phyloP scores from a whole-genome alignment of 37 sponge, comb jelly and placozoan species.

The Theonella swinhoei region DNA sequence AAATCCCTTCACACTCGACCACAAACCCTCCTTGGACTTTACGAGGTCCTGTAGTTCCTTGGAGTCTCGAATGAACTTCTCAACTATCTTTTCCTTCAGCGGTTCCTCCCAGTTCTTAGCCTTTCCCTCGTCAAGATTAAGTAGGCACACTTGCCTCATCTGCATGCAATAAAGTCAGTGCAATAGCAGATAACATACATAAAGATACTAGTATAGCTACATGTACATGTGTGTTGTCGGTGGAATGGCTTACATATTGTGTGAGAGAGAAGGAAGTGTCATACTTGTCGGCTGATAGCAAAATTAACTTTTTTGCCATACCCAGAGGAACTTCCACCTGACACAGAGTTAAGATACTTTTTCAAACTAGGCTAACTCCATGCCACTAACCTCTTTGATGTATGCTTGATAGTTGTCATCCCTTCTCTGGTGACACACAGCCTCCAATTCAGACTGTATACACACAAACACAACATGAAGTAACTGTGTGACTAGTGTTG shows the following conservation, averaged over 20 bases:
- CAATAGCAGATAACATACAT: not conserved
- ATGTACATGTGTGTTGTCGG: not conserved
- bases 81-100: constrained; percentile 64
- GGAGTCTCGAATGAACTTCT: constrained; percentile 45
- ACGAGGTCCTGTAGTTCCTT: constrained; percentile 56
- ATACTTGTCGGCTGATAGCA: constrained; percentile 79
- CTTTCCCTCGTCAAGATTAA: constrained; percentile 80
- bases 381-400: constrained; percentile 62
- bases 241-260: constrained; percentile 61
- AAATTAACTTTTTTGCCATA: constrained; percentile 72
- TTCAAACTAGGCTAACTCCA: not conserved
- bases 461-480: not conserved
- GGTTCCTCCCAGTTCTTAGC: constrained; percentile 56
- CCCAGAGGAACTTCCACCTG: constrained; percentile 78
- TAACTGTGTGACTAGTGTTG: not conserved
- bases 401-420: constrained; percentile 84
- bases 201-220: not conserved
- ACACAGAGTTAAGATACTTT: not conserved
- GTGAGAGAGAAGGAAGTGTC: constrained; percentile 65
- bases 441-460: constrained; percentile 34
- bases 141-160: constrained; percentile 78
- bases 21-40: constrained; percentile 53
- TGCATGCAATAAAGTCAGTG: constrained; percentile 6
- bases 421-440: constrained; percentile 53
- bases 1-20: constrained; percentile 77